phyloP scores from a whole-genome alignment of 2,113 vertebrate species.

The Saccopteryx bilineata region DNA sequence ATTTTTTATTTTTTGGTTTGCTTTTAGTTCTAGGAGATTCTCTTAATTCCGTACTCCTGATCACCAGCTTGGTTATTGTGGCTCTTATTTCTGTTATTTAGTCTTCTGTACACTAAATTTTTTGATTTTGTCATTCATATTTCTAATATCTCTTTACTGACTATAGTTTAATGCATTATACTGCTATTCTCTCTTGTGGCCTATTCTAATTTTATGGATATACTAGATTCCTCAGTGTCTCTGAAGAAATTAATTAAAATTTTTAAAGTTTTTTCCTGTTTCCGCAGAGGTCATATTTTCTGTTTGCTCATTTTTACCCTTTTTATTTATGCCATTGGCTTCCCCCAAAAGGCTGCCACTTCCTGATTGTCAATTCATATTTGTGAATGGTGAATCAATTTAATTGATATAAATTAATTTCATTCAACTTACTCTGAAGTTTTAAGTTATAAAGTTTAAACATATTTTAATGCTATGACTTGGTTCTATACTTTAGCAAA shows the following conservation, averaged over 20 bases:
- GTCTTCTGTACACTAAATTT: neutral
- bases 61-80: neutral
- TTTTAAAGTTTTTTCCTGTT: neutral
- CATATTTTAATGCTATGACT: neutral
- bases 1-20: neutral
- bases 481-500: neutral
- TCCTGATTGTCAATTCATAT: neutral
- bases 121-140: conserved; percentile 6
- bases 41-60: neutral
- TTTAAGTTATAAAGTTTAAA: neutral
- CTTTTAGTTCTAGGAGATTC: conserved; percentile 9
- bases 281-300: neutral
- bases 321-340: neutral
- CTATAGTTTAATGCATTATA: neutral
- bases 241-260: neutral
- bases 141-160: neutral
- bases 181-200: neutral
- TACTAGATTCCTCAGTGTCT: neutral
- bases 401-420: neutral
- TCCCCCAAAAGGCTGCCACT: neutral
- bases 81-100: conserved; percentile 1
- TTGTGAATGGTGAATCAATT: neutral
- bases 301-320: neutral
- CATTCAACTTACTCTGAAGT: neutral
- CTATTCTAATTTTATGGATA: neutral